Conservation (phyloP, 2,888 invertebrate species). For the Melanotus villosus region DNA sequence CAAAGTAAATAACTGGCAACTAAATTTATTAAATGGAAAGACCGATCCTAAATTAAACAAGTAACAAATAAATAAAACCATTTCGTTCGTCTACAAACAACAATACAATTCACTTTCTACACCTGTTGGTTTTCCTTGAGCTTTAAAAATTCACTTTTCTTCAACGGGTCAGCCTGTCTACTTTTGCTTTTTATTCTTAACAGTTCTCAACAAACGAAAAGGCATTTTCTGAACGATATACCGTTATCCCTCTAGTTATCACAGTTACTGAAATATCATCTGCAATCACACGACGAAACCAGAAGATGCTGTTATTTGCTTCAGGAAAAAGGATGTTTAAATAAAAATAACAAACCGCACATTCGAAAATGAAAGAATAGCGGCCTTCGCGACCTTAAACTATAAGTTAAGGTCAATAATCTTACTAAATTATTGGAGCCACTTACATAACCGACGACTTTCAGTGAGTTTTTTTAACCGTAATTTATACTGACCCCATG, state of each 20-base stretch:
- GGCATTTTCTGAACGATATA: neutral
- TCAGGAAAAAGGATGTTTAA: slow-evolving; percentile 24
- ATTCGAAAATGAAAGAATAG: slow-evolving; percentile 26
- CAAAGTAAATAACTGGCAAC: too few relatives aligned
- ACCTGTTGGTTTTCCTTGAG: too few relatives aligned
- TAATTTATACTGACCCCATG: neutral
- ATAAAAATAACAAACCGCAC: neutral
- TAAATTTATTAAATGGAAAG: too few relatives aligned
- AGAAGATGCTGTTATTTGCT: slow-evolving; percentile 1
- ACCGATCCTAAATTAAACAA: too few relatives aligned
- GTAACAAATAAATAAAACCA: too few relatives aligned
- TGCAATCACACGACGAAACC: neutral
- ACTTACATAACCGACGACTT: slow-evolving; percentile 23
- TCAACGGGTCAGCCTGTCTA: too few relatives aligned
- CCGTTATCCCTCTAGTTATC: neutral
- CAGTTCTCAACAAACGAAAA: neutral
- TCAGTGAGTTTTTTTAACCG: neutral
- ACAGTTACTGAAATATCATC: neutral
- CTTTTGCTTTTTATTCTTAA: too few relatives aligned
- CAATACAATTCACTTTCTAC: too few relatives aligned
- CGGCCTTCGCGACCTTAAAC: slow-evolving; percentile 27
- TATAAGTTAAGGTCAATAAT: slow-evolving; percentile 31
- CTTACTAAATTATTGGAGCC: slow-evolving; percentile 8
- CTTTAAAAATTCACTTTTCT: too few relatives aligned
- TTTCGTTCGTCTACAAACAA: too few relatives aligned